Percentiles rank a stretch among this genome's conserved stretches.
Evolutionary conservation across 1,140 invertebrate genomes (phyloP).

Genomic region (Bombus waltoni): DNA sequence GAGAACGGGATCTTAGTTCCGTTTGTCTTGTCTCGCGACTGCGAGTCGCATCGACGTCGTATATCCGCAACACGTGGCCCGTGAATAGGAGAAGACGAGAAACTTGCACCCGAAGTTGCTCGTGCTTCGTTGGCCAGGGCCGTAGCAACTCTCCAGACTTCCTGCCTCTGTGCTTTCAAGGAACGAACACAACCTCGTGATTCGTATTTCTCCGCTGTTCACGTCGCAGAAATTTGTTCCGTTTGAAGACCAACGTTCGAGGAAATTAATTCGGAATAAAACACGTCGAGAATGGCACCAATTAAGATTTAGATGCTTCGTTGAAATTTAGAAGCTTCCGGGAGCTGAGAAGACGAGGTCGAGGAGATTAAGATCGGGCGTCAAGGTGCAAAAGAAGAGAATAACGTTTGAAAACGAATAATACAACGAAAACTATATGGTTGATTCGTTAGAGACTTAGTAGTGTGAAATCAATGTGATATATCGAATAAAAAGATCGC

Average conservation of each 20-base stretch:
- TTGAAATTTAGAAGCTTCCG: not conserved
- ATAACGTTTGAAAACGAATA: no score
- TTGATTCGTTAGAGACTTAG: no score
- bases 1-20: conserved; percentile 50
- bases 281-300: not conserved
- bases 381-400: no score
- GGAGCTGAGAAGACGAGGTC: not conserved
- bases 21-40: conserved; percentile 64
- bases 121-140: conserved; percentile 43
- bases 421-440: no score
- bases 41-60: conserved; percentile 58
- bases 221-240: not conserved
- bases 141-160: conserved; percentile 46
- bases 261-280: not conserved
- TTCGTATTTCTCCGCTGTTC: not conserved
- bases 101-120: conserved; percentile 61
- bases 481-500: no score
- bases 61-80: conserved; percentile 68
- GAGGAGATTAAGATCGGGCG: not conserved
- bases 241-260: not conserved
- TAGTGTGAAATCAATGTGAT: no score
- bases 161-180: conserved; percentile 20
- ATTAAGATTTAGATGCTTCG: not conserved
- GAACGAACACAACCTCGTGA: not conserved
- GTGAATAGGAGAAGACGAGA: conserved; percentile 56